Evolutionary conservation across 2,888 invertebrate species (phyloP).

Genomic region (Pinctada fucata): DNA sequence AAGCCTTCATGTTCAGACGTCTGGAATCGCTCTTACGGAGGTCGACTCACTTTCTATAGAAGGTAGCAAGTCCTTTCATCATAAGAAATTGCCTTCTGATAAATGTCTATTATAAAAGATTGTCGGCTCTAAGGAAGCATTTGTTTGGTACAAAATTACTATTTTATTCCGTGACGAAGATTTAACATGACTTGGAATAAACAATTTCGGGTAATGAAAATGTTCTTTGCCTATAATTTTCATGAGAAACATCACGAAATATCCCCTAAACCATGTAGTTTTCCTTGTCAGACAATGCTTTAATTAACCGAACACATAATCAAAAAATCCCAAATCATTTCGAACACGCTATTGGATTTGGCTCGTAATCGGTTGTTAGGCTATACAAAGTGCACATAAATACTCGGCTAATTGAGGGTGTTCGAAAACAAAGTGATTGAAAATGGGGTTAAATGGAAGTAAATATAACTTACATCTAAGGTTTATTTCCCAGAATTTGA

Average conservation of each 20-base stretch:
- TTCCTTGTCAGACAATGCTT: neutral
- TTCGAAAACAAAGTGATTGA: neutral
- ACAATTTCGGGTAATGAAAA: neutral
- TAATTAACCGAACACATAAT: constrained; percentile 1
- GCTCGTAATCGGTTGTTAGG: neutral
- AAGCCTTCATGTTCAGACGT: no score
- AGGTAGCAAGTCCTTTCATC: neutral
- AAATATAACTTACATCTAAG: neutral
- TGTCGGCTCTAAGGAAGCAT: neutral
- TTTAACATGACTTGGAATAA: neutral
- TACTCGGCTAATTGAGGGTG: neutral
- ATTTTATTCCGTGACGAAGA: neutral
- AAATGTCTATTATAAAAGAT: neutral
- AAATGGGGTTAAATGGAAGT: neutral
- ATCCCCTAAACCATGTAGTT: constrained; percentile 2
- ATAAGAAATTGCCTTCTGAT: neutral
- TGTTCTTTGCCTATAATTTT: neutral
- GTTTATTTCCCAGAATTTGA: no score
- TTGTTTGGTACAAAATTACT: neutral
- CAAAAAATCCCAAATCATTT: neutral
- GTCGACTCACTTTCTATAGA: no score
- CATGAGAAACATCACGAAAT: constrained; percentile 2
- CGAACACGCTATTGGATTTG: neutral
- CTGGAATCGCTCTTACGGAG: no score
- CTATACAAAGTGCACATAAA: neutral